phyloP scores from a whole-genome alignment of 2,797 vertebrate species.

The Gobionotothen gibberifrons region DNA sequence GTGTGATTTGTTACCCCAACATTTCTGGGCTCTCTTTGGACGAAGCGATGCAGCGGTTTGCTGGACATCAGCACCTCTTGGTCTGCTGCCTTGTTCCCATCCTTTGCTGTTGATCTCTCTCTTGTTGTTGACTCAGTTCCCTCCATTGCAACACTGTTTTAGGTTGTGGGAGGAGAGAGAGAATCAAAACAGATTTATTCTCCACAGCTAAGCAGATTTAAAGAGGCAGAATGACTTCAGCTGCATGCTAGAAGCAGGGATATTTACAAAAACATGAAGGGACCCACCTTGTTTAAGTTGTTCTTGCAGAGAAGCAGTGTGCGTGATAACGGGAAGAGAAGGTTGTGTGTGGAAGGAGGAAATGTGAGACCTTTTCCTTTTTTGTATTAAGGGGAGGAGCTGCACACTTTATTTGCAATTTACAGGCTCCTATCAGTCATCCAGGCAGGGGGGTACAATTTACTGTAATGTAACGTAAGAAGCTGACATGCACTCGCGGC shows the following conservation, averaged over 20 bases:
- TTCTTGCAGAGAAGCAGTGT: conserved; percentile 12
- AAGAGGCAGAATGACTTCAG: background rate
- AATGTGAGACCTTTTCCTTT: conserved; percentile 48
- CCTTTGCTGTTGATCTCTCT: conserved; percentile 11
- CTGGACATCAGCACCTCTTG: conserved; percentile 3
- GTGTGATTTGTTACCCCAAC: conserved; percentile 67
- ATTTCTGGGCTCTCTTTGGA: conserved; percentile 60
- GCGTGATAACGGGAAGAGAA: conserved; percentile 25
- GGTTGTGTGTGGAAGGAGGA: conserved; percentile 48
- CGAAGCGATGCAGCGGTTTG: conserved; percentile 78
- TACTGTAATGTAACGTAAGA: background rate
- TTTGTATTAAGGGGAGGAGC: conserved; percentile 55
- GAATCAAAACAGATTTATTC: conserved; percentile 2
- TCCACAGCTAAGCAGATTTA: background rate
- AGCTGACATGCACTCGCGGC: too few relatives aligned
- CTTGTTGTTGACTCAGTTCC: conserved; percentile 30
- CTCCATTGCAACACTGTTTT: conserved; percentile 51
- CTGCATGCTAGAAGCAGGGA: background rate
- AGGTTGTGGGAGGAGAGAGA: conserved; percentile 3
- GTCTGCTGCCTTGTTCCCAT: conserved; percentile 6
- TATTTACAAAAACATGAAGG: background rate
- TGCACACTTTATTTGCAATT: background rate
- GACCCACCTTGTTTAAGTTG: conserved; percentile 45
- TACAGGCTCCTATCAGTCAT: too few relatives aligned
- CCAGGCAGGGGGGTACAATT: too few relatives aligned